phyloP scores from a whole-genome alignment of 2,888 invertebrate genomes.

The Drosophila phalerata region DNA sequence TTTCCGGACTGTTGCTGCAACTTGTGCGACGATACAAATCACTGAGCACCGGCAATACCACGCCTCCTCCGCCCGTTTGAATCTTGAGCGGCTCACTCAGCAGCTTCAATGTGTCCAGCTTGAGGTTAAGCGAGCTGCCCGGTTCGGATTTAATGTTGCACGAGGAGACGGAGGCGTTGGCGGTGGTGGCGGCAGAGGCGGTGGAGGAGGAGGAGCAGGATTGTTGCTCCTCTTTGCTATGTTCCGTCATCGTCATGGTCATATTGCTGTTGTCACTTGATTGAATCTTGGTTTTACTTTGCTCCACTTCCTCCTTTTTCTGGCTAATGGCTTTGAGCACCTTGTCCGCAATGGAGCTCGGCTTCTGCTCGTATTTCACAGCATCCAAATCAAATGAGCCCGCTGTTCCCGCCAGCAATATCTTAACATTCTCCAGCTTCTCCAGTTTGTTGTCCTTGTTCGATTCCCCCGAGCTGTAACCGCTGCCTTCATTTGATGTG shows the following conservation, averaged over 20 bases:
- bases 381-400: constrained; percentile 83
- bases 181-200: not conserved
- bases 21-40: constrained; percentile 54
- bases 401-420: constrained; percentile 81
- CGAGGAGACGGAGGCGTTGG: not conserved
- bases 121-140: constrained; percentile 28
- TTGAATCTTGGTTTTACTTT: constrained; percentile 85
- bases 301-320: constrained; percentile 86
- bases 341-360: constrained; percentile 89
- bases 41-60: constrained; percentile 44
- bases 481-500: constrained; percentile 79
- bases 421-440: constrained; percentile 84
- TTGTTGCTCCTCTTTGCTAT: constrained; percentile 74
- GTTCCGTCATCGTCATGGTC: not conserved
- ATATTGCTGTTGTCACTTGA: not conserved
- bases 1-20: constrained; percentile 81
- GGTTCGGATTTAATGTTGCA: constrained; percentile 14
- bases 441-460: constrained; percentile 83
- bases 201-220: not conserved
- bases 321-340: constrained; percentile 87
- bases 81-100: constrained; percentile 82
- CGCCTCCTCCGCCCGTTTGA: constrained; percentile 50
- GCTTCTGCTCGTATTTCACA: constrained; percentile 83
- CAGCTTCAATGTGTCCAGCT: constrained; percentile 49
- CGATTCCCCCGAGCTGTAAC: constrained; percentile 76